A percentile compares a stretch with the other conserved stretches of the same genome.
These are phyloP conservation scores for Gavia stellata DNA, from an alignment of 2,113 vertebrate species.

Conservation along the genomic window DNA sequence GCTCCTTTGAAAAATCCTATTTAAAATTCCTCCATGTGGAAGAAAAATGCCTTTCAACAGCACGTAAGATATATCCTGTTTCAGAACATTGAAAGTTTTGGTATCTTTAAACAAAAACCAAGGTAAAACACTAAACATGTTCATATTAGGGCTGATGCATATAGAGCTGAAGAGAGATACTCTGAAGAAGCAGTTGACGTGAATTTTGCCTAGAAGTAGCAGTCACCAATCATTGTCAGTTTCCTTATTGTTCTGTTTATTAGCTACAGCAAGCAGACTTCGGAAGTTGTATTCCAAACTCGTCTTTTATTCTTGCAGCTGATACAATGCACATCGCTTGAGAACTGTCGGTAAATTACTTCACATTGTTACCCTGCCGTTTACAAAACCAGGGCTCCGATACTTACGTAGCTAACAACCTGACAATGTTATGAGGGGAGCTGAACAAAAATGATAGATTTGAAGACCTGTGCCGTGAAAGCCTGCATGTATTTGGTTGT, in stretches of 20 bases:
- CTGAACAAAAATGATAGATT: background rate
- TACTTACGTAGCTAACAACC: background rate
- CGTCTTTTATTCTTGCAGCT: background rate
- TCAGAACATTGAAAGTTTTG: background rate
- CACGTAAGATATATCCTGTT: background rate
- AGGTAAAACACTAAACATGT: background rate
- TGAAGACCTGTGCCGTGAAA: background rate
- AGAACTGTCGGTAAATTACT: background rate
- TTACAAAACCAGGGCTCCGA: background rate
- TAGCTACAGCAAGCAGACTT: background rate
- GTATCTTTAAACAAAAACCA: background rate
- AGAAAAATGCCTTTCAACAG: background rate
- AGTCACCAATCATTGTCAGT: rapidly evolving
- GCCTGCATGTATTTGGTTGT: background rate
- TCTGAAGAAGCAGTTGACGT: background rate
- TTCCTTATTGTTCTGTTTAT: background rate
- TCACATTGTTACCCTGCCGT: rapidly evolving
- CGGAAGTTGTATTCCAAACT: background rate
- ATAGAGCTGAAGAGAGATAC: background rate
- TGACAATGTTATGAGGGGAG: background rate
- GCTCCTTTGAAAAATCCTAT: background rate
- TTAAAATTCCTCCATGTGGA: background rate
- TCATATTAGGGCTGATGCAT: background rate
- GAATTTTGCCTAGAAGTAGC: background rate
- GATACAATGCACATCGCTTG: rapidly evolving